Base-by-base conservation (phyloP, 2,888 invertebrate species). In the Drosophila niveifrons region DNA sequence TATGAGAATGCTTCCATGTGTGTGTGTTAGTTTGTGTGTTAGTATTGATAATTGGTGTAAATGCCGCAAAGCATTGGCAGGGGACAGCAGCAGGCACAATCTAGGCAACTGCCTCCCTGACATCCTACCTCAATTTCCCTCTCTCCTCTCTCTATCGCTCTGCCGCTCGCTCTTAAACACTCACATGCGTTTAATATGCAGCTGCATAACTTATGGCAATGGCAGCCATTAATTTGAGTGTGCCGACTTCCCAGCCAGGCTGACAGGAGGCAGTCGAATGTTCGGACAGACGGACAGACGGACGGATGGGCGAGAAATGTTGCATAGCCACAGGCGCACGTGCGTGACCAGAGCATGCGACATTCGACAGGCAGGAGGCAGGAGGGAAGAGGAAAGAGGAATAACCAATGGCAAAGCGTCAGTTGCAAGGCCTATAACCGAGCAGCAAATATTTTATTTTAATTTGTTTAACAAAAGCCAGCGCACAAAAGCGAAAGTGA, bases 321-420 rank as follows among this genome's bases (percentile, higher is more conserved):
- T 83, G 90, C 90, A 89, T 69, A 82, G 88, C 83, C 90, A 65
- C 88, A 88, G 88, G 77, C 80, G 77, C 86, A 84, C 90, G 88
- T 88, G 90, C 89, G 89, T 83, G 85, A 73, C 88, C 79, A 71
- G 47, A 47, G 57, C 41, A 62, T 15, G 10, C 36, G 52, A 41
- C 57, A 66, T 15, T 31, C 55, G 18, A 31, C 31, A 31, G 31
- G 2, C 31, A 28, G 23, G 23, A 6, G 6, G 9, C 31, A 31
- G 34, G 11, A n/a, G 34, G 11, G 4, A n/a, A 6, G 23, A 4
- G 1, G 23, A 1, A 31, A n/a, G 4, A 36, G 36, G n/a, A 11
- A n/a, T n/a, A n/a, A n/a, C 2, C 36, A n/a, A 36, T 13, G 46
- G 23, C 53, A 28, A 8, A 34, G 6, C 11, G 46, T 17, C 57